Evolutionary conservation across 64 coral and sea anemone species (phyloP).

Genomic region (Montipora cactus): DNA sequence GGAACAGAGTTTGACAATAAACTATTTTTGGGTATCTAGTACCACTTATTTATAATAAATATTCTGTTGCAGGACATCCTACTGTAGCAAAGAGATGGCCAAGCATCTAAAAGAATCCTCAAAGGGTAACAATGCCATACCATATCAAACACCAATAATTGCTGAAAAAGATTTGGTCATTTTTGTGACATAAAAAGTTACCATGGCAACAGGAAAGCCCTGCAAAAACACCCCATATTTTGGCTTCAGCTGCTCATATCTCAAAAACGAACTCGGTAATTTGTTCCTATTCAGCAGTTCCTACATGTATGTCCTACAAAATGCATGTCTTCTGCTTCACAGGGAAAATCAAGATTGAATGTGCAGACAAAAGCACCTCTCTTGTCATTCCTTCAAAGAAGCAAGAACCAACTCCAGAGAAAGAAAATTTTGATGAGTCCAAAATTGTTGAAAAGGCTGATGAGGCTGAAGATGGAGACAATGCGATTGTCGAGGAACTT

Average conservation of each 20-base stretch:
- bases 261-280: too few relatives aligned
- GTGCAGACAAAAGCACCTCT: not conserved
- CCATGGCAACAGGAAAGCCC: too few relatives aligned
- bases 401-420: not conserved
- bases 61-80: slow-evolving; percentile 60
- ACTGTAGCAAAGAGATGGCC: slow-evolving; percentile 77
- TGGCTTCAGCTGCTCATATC: too few relatives aligned
- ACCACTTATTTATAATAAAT: too few relatives aligned
- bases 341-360: slow-evolving; percentile 15
- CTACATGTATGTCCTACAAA: too few relatives aligned
- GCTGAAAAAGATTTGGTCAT: too few relatives aligned
- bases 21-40: too few relatives aligned
- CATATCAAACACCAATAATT: too few relatives aligned
- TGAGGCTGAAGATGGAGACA: slow-evolving; percentile 3
- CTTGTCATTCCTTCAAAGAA: not conserved
- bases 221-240: too few relatives aligned
- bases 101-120: slow-evolving; percentile 51
- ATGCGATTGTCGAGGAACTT: not conserved
- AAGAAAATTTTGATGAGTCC: not conserved
- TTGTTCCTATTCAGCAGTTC: too few relatives aligned
- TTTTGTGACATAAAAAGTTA: too few relatives aligned
- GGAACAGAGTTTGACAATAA: too few relatives aligned
- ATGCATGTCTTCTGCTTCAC: not conserved
- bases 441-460: not conserved
- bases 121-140: not conserved